Conservation (phyloP, 2,113 vertebrate genomes). For the Junco hyemalis region DNA sequence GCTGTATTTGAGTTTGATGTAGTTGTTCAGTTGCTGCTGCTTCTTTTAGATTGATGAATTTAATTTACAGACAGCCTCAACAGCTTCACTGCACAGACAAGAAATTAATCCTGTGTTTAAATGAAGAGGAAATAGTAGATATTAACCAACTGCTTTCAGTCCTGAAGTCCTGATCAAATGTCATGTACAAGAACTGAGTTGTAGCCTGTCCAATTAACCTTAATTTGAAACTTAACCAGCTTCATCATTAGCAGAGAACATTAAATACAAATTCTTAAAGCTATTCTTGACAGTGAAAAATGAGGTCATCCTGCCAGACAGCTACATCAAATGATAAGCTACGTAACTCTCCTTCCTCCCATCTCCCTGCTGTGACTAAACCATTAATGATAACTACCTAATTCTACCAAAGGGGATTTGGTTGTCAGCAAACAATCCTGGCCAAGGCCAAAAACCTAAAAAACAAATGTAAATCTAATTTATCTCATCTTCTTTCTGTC, state of each 20-base stretch:
- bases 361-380: background rate
- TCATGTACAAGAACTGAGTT: background rate
- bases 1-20: background rate
- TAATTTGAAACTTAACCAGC: background rate
- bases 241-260: background rate
- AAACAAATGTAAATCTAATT: background rate
- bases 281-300: background rate
- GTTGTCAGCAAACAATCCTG: background rate
- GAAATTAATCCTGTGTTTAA: background rate
- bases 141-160: background rate
- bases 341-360: background rate
- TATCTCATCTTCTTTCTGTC: background rate
- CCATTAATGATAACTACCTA: background rate
- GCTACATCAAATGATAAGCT: background rate
- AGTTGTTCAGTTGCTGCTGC: background rate
- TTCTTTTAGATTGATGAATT: background rate
- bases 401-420: background rate
- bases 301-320: background rate
- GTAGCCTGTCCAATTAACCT: background rate
- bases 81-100: background rate
- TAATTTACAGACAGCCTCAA: background rate
- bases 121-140: background rate
- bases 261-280: background rate
- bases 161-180: background rate
- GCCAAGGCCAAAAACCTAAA: background rate